These are phyloP conservation scores for Brachionus paranguensis DNA, from an alignment of 1,140 invertebrate genomes.

Conservation along the genomic window DNA sequence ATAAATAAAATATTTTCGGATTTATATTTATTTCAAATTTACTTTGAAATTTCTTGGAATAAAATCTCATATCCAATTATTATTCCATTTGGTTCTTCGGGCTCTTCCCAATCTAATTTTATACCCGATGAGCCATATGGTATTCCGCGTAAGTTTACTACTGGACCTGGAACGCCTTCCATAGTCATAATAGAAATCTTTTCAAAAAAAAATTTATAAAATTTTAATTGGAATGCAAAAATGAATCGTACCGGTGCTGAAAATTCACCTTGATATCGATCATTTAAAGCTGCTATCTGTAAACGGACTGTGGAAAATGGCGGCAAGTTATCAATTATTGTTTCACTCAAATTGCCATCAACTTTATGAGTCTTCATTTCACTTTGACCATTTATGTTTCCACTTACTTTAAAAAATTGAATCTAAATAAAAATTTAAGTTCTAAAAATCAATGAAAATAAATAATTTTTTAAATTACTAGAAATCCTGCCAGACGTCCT, in stretches of 20 bases:
- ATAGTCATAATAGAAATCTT: constrained; percentile 30
- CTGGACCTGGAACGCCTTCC: constrained; percentile 32
- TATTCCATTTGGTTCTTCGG: constrained; percentile 38
- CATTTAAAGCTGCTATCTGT: constrained; percentile 33
- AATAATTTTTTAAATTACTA: background rate
- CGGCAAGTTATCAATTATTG: constrained; percentile 8
- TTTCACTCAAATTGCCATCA: constrained; percentile 31
- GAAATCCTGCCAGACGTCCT: constrained; percentile 7
- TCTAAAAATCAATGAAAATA: background rate
- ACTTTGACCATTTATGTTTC: background rate
- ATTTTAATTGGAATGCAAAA: background rate
- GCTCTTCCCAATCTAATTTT: constrained; percentile 23
- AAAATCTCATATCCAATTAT: constrained; percentile 38
- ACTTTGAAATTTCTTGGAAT: constrained; percentile 37
- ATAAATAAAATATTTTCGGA: background rate
- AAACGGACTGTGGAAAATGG: constrained; percentile 21
- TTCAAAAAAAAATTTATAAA: background rate
- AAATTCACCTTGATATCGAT: constrained; percentile 33
- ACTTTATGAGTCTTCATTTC: constrained; percentile 37
- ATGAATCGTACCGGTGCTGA: background rate
- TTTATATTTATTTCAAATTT: background rate
- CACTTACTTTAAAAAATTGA: constrained; percentile 36
- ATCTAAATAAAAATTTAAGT: background rate
- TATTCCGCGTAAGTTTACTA: background rate
- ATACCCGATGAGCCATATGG: constrained; percentile 30